Conservation (phyloP, 2,113 vertebrate species). For the Otus sunia region DNA sequence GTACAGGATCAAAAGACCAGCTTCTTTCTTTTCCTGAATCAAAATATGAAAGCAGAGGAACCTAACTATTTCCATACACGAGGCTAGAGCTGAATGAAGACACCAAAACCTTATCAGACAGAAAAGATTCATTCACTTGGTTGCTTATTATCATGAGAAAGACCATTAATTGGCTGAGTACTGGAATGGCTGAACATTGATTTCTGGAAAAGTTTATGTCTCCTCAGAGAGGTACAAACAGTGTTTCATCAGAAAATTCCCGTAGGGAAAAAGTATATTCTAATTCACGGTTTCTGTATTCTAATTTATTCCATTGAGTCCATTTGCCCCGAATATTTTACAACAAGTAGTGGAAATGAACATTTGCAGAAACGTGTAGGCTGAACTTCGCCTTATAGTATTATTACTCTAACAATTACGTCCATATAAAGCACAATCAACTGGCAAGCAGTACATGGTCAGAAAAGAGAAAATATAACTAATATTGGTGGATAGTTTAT, state of each 20-base stretch:
- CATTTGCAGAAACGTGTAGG: background rate
- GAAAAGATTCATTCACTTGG: background rate
- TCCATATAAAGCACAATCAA: background rate
- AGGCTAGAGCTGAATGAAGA: background rate
- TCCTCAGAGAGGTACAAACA: background rate
- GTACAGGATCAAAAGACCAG: background rate
- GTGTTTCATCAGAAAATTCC: background rate
- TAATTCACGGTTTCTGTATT: background rate
- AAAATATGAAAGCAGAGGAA: constrained; percentile 12
- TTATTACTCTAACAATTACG: background rate
- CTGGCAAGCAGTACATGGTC: background rate
- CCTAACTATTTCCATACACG: background rate
- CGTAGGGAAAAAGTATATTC: background rate
- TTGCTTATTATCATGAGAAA: background rate
- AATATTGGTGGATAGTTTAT: background rate
- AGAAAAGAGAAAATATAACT: background rate
- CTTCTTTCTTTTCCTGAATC: background rate
- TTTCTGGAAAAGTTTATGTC: background rate
- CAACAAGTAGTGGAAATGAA: background rate
- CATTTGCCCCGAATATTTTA: background rate
- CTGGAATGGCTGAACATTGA: background rate
- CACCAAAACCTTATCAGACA: background rate
- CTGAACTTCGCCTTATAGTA: background rate
- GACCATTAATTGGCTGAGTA: background rate
- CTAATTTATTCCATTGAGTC: background rate